phyloP scores from a whole-genome alignment of 2,888 invertebrate genomes.

The Troilus luridus region DNA sequence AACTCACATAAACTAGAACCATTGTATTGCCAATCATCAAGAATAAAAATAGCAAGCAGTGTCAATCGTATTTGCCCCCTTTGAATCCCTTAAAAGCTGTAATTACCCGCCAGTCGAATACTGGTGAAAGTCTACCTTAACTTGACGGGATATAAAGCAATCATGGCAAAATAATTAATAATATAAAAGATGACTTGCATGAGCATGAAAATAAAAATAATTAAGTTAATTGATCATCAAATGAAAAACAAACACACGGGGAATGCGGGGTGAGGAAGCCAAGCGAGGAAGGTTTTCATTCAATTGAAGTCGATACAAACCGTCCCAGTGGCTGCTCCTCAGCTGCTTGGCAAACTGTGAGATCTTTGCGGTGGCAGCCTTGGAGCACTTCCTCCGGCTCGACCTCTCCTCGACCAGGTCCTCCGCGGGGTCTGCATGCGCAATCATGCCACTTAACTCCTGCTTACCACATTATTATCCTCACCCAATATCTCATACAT shows the following conservation, averaged over 20 bases:
- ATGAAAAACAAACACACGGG: slow-evolving; percentile 32
- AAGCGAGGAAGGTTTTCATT: slow-evolving; percentile 5
- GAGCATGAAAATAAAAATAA: neutral
- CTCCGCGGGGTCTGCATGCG: slow-evolving; percentile 52
- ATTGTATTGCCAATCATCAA: too few species aligned
- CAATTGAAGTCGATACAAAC: slow-evolving; percentile 64
- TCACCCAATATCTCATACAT: slow-evolving; percentile 57
- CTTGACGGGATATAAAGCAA: too few species aligned
- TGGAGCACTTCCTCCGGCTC: slow-evolving; percentile 68
- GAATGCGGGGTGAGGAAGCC: neutral
- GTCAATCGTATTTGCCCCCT: too few species aligned
- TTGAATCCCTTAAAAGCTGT: too few species aligned
- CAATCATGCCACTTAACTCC: slow-evolving; percentile 58
- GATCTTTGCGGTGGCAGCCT: slow-evolving; percentile 68
- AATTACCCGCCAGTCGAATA: too few species aligned
- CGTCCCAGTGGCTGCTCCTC: slow-evolving; percentile 68
- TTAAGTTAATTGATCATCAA: neutral
- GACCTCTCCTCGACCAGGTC: slow-evolving; percentile 64
- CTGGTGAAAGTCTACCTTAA: too few species aligned
- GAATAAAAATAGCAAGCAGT: too few species aligned
- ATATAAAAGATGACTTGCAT: neutral
- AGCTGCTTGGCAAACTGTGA: slow-evolving; percentile 69
- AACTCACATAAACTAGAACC: too few species aligned
- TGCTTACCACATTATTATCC: slow-evolving; percentile 55
- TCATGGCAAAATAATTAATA: too few species aligned